Evolutionary conservation across 2,888 invertebrate genomes (phyloP).

Genomic region (Erebia epiphron): DNA sequence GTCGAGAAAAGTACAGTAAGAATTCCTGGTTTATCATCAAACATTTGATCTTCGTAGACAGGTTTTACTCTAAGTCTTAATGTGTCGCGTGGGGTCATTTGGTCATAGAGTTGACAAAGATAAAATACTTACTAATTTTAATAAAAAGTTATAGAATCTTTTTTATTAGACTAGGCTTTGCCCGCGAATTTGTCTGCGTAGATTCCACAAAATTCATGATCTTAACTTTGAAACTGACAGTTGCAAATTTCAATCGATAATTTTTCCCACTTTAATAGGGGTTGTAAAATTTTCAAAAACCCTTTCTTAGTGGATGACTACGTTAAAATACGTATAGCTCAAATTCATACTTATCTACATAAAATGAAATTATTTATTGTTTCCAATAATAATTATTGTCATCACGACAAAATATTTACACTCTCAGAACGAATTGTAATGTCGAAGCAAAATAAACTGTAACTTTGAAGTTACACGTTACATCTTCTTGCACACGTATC

Average conservation of each 20-base stretch:
- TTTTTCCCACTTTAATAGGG: too few species aligned
- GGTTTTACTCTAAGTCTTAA: conserved; percentile 1
- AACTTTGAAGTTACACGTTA: background rate
- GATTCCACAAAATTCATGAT: too few species aligned
- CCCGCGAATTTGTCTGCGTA: too few species aligned
- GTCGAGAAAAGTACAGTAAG: conserved; percentile 16
- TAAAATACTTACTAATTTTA: too few species aligned
- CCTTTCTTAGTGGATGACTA: too few species aligned
- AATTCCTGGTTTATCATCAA: conserved; percentile 9
- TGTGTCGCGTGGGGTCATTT: background rate
- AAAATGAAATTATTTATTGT: conserved; percentile 12
- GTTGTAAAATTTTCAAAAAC: too few species aligned
- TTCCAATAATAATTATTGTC: background rate
- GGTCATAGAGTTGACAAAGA: background rate
- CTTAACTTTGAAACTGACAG: too few species aligned
- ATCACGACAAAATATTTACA: conserved; percentile 7
- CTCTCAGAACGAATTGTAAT: background rate
- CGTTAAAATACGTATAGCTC: too few species aligned
- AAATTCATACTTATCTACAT: background rate
- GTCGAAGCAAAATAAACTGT: conserved; percentile 9
- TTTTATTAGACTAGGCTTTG: too few species aligned
- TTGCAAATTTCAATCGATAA: too few species aligned
- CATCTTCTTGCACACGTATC: background rate
- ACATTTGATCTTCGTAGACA: conserved; percentile 16
- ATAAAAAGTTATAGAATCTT: too few species aligned